A percentile compares a stretch with the other conserved stretches of the same genome.
Conservation (phyloP, 2,888 invertebrate species). For the Agrochola circellaris region DNA sequence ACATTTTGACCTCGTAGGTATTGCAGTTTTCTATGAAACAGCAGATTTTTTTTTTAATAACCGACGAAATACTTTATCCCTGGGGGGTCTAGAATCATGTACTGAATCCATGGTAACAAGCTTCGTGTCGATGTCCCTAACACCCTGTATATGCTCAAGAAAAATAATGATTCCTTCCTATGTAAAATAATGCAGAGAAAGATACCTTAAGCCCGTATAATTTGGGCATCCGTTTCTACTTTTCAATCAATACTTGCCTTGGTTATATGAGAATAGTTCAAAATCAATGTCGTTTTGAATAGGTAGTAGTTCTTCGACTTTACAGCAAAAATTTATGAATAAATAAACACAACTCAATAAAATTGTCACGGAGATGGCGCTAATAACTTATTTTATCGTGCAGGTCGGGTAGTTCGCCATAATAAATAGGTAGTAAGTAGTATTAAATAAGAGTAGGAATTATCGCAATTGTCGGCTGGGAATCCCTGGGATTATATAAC, state of each 20-base stretch:
- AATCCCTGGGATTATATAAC: slow-evolving; percentile 29
- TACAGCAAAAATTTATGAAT: background rate
- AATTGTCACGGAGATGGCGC: background rate
- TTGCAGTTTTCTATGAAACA: too few species aligned
- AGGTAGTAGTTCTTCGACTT: background rate
- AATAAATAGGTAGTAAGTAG: too few species aligned
- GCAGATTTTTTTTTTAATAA: too few species aligned
- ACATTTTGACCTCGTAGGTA: too few species aligned
- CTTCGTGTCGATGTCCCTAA: too few species aligned
- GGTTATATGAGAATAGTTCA: background rate
- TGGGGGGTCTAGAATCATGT: too few species aligned
- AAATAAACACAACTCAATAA: background rate
- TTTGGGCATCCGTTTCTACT: background rate
- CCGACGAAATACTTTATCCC: too few species aligned
- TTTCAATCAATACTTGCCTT: slow-evolving; percentile 21
- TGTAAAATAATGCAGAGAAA: background rate
- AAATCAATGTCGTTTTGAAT: slow-evolving; percentile 5
- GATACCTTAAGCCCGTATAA: background rate
- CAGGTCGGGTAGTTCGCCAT: background rate
- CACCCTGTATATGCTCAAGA: background rate
- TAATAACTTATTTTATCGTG: background rate
- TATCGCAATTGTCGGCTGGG: background rate
- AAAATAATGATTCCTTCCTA: background rate
- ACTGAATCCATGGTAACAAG: too few species aligned
- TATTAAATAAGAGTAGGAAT: too few species aligned